Evolutionary conservation across 1,140 invertebrate species (phyloP).

Genomic region (Pogonomyrmex californicus): DNA sequence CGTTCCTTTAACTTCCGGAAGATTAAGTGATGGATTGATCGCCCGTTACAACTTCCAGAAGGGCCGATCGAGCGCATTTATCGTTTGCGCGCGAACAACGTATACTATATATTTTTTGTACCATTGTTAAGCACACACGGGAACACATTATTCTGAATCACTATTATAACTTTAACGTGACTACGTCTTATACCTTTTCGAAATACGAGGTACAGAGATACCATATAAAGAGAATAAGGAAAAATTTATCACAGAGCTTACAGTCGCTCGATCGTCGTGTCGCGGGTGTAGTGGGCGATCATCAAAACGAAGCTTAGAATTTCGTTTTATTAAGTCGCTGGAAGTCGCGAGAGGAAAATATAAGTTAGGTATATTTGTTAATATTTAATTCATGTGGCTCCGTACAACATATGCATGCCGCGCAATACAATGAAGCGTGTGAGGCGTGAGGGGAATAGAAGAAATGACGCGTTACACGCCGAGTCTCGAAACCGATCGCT

Average conservation of each 20-base stretch:
- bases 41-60: constrained; percentile 17
- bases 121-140: constrained; percentile 52
- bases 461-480: not conserved
- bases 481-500: constrained; percentile 41
- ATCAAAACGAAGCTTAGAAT: constrained; percentile 14
- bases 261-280: constrained; percentile 37
- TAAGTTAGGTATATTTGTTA: constrained; percentile 50
- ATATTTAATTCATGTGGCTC: constrained; percentile 39
- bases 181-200: constrained; percentile 5
- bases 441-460: not conserved
- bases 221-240: constrained; percentile 13
- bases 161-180: constrained; percentile 42
- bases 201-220: constrained; percentile 11
- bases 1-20: constrained; percentile 32
- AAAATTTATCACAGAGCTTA: constrained; percentile 59
- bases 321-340: constrained; percentile 27
- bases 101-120: constrained; percentile 61
- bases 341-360: constrained; percentile 28
- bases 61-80: constrained; percentile 37
- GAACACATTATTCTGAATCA: constrained; percentile 49
- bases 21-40: constrained; percentile 31
- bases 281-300: not conserved
- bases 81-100: constrained; percentile 50
- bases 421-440: constrained; percentile 33
- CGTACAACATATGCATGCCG: constrained; percentile 31